Conservation (phyloP, 2,113 vertebrate species). For the Etheostoma cragini region DNA sequence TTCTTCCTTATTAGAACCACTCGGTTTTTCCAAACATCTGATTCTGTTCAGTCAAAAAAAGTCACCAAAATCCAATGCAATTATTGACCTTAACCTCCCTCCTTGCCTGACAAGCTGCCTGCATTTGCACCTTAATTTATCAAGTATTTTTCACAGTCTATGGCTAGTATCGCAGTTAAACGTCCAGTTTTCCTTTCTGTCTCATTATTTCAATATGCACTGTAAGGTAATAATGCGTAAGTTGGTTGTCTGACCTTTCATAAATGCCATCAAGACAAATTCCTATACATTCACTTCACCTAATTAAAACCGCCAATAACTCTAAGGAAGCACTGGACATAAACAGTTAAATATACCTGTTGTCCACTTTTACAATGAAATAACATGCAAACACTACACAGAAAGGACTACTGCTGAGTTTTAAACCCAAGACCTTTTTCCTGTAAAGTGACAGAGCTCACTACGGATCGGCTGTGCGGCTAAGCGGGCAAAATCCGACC, state of each 20-base stretch:
- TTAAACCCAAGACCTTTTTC: neutral
- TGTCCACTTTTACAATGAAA: neutral
- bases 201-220: neutral
- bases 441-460: neutral
- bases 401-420: neutral
- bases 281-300: neutral
- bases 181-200: neutral
- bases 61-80: neutral
- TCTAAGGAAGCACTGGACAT: neutral
- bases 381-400: neutral
- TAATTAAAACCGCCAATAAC: neutral
- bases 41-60: neutral
- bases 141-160: neutral
- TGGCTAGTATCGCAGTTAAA: neutral
- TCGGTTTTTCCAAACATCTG: conserved; percentile 7
- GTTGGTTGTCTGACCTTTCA: neutral
- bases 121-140: neutral
- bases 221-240: neutral
- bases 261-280: neutral
- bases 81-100: neutral
- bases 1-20: neutral
- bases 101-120: neutral
- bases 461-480: neutral
- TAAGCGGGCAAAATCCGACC: neutral
- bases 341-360: neutral